Conservation (phyloP, 2,113 vertebrate genomes). For the Ceratotherium simum region DNA sequence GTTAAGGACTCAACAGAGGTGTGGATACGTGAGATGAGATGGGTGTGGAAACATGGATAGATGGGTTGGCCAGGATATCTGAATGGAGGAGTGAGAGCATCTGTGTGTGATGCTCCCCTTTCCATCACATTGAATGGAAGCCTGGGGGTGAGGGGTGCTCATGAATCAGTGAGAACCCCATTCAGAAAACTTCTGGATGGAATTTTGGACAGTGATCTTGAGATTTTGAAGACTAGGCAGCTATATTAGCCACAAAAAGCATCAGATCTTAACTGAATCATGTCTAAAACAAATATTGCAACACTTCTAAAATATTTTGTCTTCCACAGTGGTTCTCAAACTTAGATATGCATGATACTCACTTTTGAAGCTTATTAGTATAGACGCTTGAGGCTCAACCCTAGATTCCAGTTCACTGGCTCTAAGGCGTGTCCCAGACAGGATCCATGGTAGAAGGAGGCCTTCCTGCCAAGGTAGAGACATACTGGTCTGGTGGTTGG, state of each 20-base stretch:
- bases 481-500: too few relatives aligned
- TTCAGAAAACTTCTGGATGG: neutral
- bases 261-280: neutral
- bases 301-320: neutral
- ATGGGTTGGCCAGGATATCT: neutral
- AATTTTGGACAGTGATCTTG: neutral
- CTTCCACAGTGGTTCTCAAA: neutral
- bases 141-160: neutral
- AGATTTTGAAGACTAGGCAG: conserved; percentile 22
- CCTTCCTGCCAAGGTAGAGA: neutral
- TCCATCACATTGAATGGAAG: neutral
- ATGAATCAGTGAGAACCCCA: neutral
- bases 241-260: neutral
- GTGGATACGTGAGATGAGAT: neutral
- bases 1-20: neutral
- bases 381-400: neutral
- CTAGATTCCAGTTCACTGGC: neutral
- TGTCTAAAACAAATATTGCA: neutral
- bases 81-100: accelerated
- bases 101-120: neutral
- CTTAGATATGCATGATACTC: neutral
- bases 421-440: neutral
- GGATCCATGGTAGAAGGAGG: neutral
- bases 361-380: neutral
- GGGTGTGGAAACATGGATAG: neutral